Evolutionary conservation across 1,140 invertebrate species (phyloP), one percentile per base, ranked within the genome.

Genomic region (Chlorops oryzae): DNA sequence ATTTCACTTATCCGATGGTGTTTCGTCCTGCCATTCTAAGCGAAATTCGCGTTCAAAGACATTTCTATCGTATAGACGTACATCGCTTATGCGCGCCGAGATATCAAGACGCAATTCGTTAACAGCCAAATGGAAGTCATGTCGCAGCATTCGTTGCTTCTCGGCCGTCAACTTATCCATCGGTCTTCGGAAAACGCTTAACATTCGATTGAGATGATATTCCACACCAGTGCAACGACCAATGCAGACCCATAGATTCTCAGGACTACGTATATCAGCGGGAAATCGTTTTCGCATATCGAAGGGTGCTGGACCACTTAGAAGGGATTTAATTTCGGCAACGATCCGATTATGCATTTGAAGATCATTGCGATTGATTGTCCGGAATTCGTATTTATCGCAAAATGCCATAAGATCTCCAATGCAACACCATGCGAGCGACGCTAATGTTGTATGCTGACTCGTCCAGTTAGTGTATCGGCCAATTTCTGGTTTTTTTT

Each of bases 241-340:
- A 22, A 69, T 65, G 51, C 65, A 69, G 3, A 69, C 60, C 63
- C 61, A 69, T n/a, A 69, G 46, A 45, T 69, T 69, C 59, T 69
- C 65, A 27, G 65, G 61, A 52, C 66, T 65, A 32, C 60, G 61
- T 10, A 69, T 69, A 56, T 69, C 63, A 39, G 55, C 63, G 5
- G 65, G 65, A 27, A 69, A 69, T 5, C 65, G 61, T 25, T 62
- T 65, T 1, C 62, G 58, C 35, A 63, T 53, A 49, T 62, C 62
- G 13, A 69, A 69, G 3, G 65, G 65, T 18, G 65, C 56, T 32
- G 58, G 57, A 5, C 61, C 55, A 5, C 50, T 59, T 2, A 69
- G 40, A 42, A 69, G 18, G 1, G 58, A 50, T 2, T 59, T 52
- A 28, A 69, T 61, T 46, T 69, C 65, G 22, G 54, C 55, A 9